Conservation (phyloP, 2,888 invertebrate genomes). For the Dynastes maya region DNA sequence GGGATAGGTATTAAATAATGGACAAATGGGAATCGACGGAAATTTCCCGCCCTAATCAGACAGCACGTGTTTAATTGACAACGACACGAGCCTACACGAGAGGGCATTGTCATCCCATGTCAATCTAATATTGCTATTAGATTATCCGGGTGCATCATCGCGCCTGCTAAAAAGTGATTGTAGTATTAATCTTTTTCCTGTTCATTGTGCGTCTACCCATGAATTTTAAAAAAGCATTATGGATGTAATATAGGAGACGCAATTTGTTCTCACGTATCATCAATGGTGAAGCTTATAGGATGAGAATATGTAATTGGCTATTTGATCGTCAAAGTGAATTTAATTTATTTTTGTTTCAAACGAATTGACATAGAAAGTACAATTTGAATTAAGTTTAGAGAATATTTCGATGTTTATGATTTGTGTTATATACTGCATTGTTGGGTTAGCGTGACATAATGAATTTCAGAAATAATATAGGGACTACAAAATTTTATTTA, state of each 20-base stretch:
- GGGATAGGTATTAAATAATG: conserved; percentile 40
- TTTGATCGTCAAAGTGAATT: background rate
- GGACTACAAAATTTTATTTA: no score
- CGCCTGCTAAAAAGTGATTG: conserved; percentile 60
- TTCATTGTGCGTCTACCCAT: conserved; percentile 55
- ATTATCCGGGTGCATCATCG: conserved; percentile 62
- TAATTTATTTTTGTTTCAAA: no score
- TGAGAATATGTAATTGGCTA: background rate
- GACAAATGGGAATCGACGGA: conserved; percentile 39
- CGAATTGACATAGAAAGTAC: no score
- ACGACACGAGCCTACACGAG: conserved; percentile 63
- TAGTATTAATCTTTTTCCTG: conserved; percentile 55
- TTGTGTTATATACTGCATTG: no score
- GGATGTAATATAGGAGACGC: conserved; percentile 42
- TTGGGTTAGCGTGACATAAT: no score
- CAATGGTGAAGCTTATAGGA: background rate
- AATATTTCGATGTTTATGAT: no score
- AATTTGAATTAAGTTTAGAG: no score
- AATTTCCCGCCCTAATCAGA: conserved; percentile 51
- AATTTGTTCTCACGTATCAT: conserved; percentile 43
- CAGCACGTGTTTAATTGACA: conserved; percentile 63
- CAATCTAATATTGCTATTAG: conserved; percentile 67
- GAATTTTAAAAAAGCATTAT: conserved; percentile 55
- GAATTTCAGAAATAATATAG: no score
- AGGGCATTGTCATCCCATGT: conserved; percentile 61